These are phyloP conservation scores for Rambutsinella grinnellia DNA, from an alignment of 2,888 invertebrate species.

Conservation along the genomic window DNA sequence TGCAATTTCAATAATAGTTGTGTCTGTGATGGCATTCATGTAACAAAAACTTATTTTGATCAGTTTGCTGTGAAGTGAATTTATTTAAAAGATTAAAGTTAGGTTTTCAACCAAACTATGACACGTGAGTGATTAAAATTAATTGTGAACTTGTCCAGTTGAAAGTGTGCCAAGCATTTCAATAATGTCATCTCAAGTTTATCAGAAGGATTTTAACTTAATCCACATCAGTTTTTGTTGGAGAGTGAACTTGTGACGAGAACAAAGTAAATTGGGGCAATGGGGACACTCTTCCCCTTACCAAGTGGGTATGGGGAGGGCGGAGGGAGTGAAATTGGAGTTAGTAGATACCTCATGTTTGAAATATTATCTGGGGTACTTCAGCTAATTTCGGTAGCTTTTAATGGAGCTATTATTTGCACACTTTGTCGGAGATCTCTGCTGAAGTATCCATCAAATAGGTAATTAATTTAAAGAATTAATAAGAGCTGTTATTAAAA, in stretches of 20 bases:
- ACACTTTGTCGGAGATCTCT: constrained; percentile 62
- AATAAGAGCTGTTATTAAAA: background rate
- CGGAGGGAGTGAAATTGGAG: constrained; percentile 16
- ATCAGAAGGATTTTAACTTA: too few species aligned
- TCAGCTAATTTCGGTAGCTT: constrained; percentile 60
- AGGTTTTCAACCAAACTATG: too few species aligned
- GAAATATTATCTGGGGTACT: constrained; percentile 54
- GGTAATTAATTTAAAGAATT: constrained; percentile 47
- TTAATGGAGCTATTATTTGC: constrained; percentile 65
- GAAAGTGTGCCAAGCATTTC: background rate
- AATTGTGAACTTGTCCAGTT: too few species aligned
- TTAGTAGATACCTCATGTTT: constrained; percentile 36
- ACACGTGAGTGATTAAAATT: background rate
- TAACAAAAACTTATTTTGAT: constrained; percentile 33
- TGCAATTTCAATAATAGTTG: constrained; percentile 9
- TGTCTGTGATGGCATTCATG: constrained; percentile 7
- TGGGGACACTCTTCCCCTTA: constrained; percentile 37
- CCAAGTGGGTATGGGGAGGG: constrained; percentile 38
- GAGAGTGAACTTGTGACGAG: too few species aligned
- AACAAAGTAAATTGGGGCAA: background rate
- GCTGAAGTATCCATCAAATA: constrained; percentile 63
- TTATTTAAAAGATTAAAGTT: too few species aligned
- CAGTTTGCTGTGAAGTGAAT: constrained; percentile 51
- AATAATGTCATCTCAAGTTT: too few species aligned
- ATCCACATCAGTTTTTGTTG: too few species aligned